These are phyloP conservation scores for Hypolimnas misippus DNA, from an alignment of 2,888 invertebrate genomes.

Conservation along the genomic window DNA sequence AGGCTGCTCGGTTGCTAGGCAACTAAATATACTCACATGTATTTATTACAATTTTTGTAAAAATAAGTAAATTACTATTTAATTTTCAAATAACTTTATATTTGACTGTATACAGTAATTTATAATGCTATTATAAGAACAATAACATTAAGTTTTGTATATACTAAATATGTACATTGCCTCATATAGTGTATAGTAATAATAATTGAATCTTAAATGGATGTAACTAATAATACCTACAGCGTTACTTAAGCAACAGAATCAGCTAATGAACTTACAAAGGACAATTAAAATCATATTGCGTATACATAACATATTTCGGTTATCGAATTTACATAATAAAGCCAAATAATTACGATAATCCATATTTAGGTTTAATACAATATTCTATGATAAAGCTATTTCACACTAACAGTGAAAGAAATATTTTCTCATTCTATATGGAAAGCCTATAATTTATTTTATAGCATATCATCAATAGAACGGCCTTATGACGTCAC, in stretches of 20 bases:
- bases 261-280: neutral
- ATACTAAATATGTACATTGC: no score
- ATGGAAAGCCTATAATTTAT: constrained; percentile 48
- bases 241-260: neutral
- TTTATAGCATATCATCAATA: constrained; percentile 55
- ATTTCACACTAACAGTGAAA: constrained; percentile 4
- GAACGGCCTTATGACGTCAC: constrained; percentile 57
- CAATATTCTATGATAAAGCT: constrained; percentile 2
- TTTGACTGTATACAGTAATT: no score
- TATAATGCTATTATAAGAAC: no score
- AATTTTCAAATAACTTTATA: no score
- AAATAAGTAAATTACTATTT: no score
- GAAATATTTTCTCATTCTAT: constrained; percentile 23
- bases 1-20: no score
- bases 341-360: neutral
- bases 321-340: no score
- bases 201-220: neutral
- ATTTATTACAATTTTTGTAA: no score
- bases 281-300: neutral
- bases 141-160: no score
- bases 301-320: no score
- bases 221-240: neutral
- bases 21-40: no score
- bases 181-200: neutral
- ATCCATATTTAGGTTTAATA: neutral